These are phyloP conservation scores for Oscheius sp. DNA, from an alignment of 2,888 invertebrate species.

Conservation along the genomic window DNA sequence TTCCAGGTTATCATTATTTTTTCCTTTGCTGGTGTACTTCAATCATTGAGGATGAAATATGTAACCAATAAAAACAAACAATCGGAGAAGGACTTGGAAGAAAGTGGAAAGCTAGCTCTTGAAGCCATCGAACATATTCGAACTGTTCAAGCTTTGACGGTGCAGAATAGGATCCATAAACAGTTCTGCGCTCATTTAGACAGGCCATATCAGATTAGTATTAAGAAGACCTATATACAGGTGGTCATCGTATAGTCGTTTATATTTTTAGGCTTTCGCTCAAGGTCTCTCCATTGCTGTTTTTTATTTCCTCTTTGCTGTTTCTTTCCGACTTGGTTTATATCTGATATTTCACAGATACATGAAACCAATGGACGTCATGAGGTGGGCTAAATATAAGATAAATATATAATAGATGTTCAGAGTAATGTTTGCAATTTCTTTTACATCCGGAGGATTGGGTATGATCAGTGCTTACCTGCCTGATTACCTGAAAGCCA, in stretches of 20 bases:
- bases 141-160: conserved; percentile 72
- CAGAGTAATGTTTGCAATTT: conserved; percentile 75
- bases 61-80: conserved; percentile 72
- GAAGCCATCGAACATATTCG: conserved; percentile 73
- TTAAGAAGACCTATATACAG: conserved; percentile 46
- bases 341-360: conserved; percentile 71
- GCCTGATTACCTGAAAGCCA: conserved; percentile 72
- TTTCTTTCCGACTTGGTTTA: conserved; percentile 71
- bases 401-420: conserved; percentile 15
- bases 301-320: conserved; percentile 71
- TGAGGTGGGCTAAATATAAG: conserved; percentile 63
- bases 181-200: conserved; percentile 56
- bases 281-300: conserved; percentile 69
- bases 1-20: conserved; percentile 70
- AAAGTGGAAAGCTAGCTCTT: conserved; percentile 71
- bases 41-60: conserved; percentile 71
- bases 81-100: conserved; percentile 73
- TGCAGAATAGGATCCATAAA: conserved; percentile 70
- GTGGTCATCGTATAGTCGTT: not conserved
- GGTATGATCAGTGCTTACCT: conserved; percentile 72
- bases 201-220: conserved; percentile 43
- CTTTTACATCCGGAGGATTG: conserved; percentile 73
- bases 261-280: conserved; percentile 50
- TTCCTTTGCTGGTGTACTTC: conserved; percentile 70
- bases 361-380: conserved; percentile 71